These are phyloP conservation scores for Cheilinus undulatus DNA, from an alignment of 2,113 vertebrate species.

Conservation along the genomic window DNA sequence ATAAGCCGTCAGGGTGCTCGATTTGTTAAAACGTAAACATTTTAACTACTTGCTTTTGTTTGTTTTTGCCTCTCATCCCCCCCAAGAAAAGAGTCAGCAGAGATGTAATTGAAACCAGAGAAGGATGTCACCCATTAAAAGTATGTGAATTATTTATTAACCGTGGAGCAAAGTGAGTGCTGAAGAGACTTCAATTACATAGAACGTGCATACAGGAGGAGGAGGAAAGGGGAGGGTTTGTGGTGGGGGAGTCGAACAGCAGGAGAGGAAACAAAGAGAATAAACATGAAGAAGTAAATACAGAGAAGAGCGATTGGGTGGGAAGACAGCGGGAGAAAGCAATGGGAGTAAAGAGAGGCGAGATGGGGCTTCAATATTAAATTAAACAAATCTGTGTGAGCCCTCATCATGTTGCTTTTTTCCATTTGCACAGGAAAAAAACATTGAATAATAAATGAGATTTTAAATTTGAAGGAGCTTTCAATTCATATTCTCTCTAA, in stretches of 20 bases:
- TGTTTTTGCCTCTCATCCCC: constrained; percentile 41
- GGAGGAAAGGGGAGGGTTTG: neutral
- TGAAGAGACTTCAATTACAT: constrained; percentile 58
- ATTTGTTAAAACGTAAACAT: constrained; percentile 48
- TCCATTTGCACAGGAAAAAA: constrained; percentile 42
- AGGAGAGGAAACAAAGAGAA: constrained; percentile 44
- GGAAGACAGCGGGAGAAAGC: constrained; percentile 6
- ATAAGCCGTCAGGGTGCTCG: constrained; percentile 16
- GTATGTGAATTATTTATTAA: constrained; percentile 60
- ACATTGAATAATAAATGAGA: constrained; percentile 68
- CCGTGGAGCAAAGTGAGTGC: constrained; percentile 36
- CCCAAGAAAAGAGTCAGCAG: constrained; percentile 17
- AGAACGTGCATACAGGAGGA: constrained; percentile 15
- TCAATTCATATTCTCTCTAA: constrained; percentile 12
- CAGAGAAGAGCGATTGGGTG: neutral
- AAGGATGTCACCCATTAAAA: constrained; percentile 41
- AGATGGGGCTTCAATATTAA: constrained; percentile 37
- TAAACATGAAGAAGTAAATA: constrained; percentile 54
- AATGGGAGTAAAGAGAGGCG: constrained; percentile 6
- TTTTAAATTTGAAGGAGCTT: constrained; percentile 39
- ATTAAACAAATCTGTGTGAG: constrained; percentile 38
- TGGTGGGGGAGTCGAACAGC: neutral
- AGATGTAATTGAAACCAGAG: constrained; percentile 52
- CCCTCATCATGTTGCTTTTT: constrained; percentile 48
- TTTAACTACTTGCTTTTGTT: constrained; percentile 47